These are phyloP conservation scores for Trissolcus japonicus DNA, from an alignment of 2,888 invertebrate genomes.

Conservation along the genomic window DNA sequence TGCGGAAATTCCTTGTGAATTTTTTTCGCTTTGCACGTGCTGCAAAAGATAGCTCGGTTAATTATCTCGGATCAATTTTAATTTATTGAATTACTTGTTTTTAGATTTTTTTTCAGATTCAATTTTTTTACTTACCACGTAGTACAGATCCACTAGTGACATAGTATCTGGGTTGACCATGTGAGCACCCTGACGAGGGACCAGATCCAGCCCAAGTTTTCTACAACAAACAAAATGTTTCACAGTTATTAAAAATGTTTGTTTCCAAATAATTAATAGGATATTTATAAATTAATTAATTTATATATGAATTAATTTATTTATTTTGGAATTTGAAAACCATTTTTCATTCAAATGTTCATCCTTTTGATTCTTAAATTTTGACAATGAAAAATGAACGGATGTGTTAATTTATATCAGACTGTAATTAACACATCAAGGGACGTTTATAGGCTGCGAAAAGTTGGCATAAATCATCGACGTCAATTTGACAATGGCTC, in stretches of 20 bases:
- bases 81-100: background rate
- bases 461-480: constrained; percentile 39
- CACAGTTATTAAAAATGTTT: no score
- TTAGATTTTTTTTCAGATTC: background rate
- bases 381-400: no score
- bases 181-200: constrained; percentile 91
- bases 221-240: constrained; percentile 78
- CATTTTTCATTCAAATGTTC: no score
- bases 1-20: constrained; percentile 77
- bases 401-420: background rate
- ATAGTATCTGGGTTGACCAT: constrained; percentile 93
- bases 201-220: constrained; percentile 93
- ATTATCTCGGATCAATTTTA: background rate
- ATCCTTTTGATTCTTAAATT: no score
- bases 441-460: constrained; percentile 38
- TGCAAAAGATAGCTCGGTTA: constrained; percentile 58
- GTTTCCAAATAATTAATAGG: no score
- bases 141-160: constrained; percentile 92
- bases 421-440: constrained; percentile 28
- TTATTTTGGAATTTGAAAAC: no score
- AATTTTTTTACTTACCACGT: constrained; percentile 82
- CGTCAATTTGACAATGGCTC: constrained; percentile 32
- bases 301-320: background rate
- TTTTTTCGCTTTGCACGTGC: constrained; percentile 79
- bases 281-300: background rate